Percentiles rank a stretch among this genome's conserved stretches.
These are phyloP conservation scores for Machimus rusticus DNA, from an alignment of 2,888 invertebrate genomes.

Conservation along the genomic window DNA sequence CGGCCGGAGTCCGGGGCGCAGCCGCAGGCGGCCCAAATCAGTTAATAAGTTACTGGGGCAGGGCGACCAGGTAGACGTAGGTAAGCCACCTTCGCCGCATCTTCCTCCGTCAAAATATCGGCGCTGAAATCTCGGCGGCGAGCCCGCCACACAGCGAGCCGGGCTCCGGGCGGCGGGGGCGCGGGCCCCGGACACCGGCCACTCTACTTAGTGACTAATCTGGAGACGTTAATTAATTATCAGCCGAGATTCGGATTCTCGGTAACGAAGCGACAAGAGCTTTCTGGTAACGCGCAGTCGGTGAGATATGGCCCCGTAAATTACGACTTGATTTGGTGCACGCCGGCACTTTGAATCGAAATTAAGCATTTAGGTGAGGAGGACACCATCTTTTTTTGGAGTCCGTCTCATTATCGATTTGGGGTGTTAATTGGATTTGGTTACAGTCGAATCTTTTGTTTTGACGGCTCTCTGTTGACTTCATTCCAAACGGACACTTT, in stretches of 20 bases:
- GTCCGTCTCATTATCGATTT: conserved; percentile 8
- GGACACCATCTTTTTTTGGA: neutral
- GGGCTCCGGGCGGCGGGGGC: neutral
- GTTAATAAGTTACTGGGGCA: neutral
- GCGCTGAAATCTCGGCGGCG: neutral
- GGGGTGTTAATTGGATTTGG: conserved; percentile 47
- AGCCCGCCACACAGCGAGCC: conserved; percentile 28
- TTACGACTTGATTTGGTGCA: conserved; percentile 40
- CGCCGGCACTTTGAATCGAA: conserved; percentile 3
- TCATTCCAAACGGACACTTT: conserved; percentile 10
- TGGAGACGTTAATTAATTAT: conserved; percentile 45
- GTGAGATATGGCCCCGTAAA: conserved; percentile 47
- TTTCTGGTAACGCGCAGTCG: conserved; percentile 43
- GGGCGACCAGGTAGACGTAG: conserved; percentile 8
- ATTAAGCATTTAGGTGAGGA: conserved; percentile 5
- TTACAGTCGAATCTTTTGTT: conserved; percentile 37
- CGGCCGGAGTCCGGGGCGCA: neutral
- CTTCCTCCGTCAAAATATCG: neutral
- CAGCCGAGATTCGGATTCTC: conserved; percentile 31
- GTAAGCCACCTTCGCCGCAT: neutral
- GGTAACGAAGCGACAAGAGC: conserved; percentile 42
- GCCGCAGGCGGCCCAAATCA: neutral
- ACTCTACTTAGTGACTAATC: conserved; percentile 42
- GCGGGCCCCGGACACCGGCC: neutral
- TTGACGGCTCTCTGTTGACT: conserved; percentile 1